Evolutionary conservation across 2,113 vertebrate species (phyloP), one percentile per base, ranked within the genome.

Genomic region (Alectura lathami): DNA sequence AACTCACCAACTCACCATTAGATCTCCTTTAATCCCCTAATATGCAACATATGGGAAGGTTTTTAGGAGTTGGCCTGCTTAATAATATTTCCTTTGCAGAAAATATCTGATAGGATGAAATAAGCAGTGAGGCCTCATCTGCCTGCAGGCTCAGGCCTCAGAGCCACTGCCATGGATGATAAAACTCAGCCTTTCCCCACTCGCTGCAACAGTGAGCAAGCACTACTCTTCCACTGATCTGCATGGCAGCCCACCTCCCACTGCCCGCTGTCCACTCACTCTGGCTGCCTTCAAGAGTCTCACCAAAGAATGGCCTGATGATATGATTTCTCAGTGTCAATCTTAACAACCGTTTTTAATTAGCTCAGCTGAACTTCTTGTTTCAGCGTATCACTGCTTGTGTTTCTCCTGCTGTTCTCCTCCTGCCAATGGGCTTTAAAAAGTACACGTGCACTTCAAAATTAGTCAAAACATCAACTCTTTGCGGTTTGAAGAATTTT

Each of bases 81-180:
- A 69, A 42, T 57, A 30, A 63, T 80, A 57, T 87, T 93, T 89
- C 23, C 79, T 69, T 54, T 57, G 23, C 34, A 70, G 72, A 79
- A 92, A 84, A 87, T 79, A 92, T 69, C 74, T 54, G 47, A 26
- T 56, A 32, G 42, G n/a, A 76, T 83, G 59, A 88, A 93, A 80
- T 42, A 80, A 54, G 42, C 45, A 69, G 54, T 45, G 42, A 69
- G 13, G 29, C 54, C 32, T 50, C 23, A 26, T 45, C 42, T 74
- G 63, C 67, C 56, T 69, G 12, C 20, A 53, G 48, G 5, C n/a
- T n/a, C n/a, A n/a, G 38, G 27, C 56, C 24, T 59, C 66, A 48
- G 17, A 76, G 34, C n/a, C 57, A 66, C 43, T 56, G 29, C 26
- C 72, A 5, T 13, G 26, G 6, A 13, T 60, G 82, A 36, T 51